Base-by-base conservation (phyloP, 2,797 vertebrate genomes). In the Cygnus olor region DNA sequence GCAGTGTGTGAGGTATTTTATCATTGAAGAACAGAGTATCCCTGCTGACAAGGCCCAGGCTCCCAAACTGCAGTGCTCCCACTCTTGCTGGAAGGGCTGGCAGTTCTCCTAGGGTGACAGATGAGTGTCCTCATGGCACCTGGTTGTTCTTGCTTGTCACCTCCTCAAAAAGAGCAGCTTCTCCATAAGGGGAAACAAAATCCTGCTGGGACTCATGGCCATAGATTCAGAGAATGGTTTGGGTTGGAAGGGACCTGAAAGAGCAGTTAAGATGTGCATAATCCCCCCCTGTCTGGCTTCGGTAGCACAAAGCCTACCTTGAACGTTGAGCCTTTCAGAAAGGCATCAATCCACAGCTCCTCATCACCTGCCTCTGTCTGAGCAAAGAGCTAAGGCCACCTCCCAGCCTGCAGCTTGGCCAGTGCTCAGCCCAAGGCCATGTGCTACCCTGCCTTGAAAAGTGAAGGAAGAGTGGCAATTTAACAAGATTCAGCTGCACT, bases 61-160 rank as follows among this genome's bases (percentile, higher is more conserved):
- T 71, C 20, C 42, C 18, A 30, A 65, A 16, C 4, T 4, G 2
- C 24, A 15, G 19, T 24, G 14, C 40, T 78, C 22, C n/a, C 57
- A 22, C 21, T 5, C 34, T 72, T 84, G 13, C n/a, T 79, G 40
- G 63, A 60, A 49, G 51, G 66, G 45, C 13, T 21, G 70, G 25
- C 28, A 69, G 8, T 24, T 58, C 13, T 73, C 65, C n/a, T 51
- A 49, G 57, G 27, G 21, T 27, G 24, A 15, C 28, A 65, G 25
- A 16, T 1, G 6, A n/a, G 11, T 8, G 7, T 47, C 5, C 36
- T 49, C 0, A 1, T 5, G 72, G 25, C 25, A 15, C 5, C 10
- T 36, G 19, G 1, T 1, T 1, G 30, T 51, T 81, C 38, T 51
- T 79, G 47, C 54, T 54, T 49, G 17, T 58, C 63, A 19, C 8